Conservation (phyloP, 2,113 vertebrate species). For the Rhadina sibilatrix region DNA sequence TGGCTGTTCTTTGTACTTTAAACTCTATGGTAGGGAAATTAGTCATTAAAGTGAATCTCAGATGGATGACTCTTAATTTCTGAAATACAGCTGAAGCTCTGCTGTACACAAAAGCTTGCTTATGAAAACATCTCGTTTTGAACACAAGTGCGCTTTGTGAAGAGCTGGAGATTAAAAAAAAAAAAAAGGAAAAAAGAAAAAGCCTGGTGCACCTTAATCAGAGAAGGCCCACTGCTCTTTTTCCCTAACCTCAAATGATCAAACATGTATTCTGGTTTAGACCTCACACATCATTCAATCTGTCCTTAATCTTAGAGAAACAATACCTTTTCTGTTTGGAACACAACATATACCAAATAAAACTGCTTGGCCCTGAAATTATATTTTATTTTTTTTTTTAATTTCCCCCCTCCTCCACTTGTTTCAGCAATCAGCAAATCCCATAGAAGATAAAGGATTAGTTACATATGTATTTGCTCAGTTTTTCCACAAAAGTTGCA, state of each 20-base stretch:
- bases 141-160: not conserved
- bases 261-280: not conserved
- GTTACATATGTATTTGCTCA: not conserved
- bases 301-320: constrained; percentile 23
- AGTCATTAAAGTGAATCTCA: constrained; percentile 61
- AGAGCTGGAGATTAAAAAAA: not conserved
- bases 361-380: not conserved
- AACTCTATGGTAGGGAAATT: constrained; percentile 50
- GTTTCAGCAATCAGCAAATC: not conserved
- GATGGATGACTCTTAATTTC: constrained; percentile 51
- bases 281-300: not conserved
- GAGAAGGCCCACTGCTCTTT: not conserved
- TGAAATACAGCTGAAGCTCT: constrained; percentile 26
- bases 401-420: not conserved
- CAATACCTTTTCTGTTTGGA: constrained; percentile 1
- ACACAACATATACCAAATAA: not conserved
- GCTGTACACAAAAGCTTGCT: constrained; percentile 5
- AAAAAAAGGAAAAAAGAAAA: not conserved
- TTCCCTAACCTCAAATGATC: not conserved
- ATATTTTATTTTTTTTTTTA: too few species aligned
- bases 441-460: not conserved
- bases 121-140: not conserved
- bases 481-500: not conserved
- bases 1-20: constrained; percentile 58
- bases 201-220: not conserved